Evolutionary conservation across 2,888 invertebrate genomes (phyloP), one percentile per base, ranked within the genome.

Genomic region (Dryocosmus kuriphilus): DNA sequence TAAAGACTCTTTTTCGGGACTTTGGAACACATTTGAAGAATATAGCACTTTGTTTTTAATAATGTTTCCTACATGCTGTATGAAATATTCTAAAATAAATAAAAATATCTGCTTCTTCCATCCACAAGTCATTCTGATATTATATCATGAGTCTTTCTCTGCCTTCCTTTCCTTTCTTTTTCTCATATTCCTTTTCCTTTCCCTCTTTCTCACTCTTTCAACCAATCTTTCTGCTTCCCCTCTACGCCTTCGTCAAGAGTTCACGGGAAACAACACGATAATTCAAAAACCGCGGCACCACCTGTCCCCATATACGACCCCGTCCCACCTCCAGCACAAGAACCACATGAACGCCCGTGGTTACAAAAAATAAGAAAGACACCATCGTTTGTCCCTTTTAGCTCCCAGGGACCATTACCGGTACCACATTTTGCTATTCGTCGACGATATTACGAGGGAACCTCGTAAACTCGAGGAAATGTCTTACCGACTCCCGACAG

Each of bases 211-310:
- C 41, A 46, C 5, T 46, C 41, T 16, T 46, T 19, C 4, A 46
- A 5, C 16, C 41, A 16, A 14, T 46, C 41, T 46, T 16, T 16
- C 16, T 46, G 41, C 16, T 46, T 46, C 11, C 16, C 19, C 16
- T 46, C 5, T 4, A 46, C 19, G 9, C n/a, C 22, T 22, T 22
- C 55, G 9, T 22, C 55, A 22, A 27, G 14, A 60, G 60, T 27
- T 77, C 61, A 77, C 77, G 67, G 76, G 75, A 57, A 77, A 75
- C 78, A 80, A 80, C 80, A 80, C 77, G 79, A 81, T 81, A 81
- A 80, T 80, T 81, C 78, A 81, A 80, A 76, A 81, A 81, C 78
- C 80, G 77, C 81, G 77, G 76, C 77, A 81, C 78, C 78, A 80
- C 81, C 80, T 80, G 81, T 80, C 81, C 77, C 75, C 73, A 79